phyloP scores from a whole-genome alignment of 2,113 vertebrate genomes.

The Macheiramphus alcinus region DNA sequence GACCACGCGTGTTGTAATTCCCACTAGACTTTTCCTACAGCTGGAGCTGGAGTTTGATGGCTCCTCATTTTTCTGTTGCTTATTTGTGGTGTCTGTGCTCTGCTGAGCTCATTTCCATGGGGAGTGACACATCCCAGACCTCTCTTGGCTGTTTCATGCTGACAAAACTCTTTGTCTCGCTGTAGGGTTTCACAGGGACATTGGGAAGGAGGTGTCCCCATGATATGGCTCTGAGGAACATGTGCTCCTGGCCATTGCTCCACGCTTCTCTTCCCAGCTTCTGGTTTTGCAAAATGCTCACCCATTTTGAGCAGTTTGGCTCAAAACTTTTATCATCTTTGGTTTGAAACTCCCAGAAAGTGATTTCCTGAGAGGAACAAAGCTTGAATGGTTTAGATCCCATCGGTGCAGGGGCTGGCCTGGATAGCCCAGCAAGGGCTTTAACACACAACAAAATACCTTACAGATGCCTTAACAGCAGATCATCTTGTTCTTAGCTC shows the following conservation, averaged over 20 bases:
- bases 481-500: not conserved
- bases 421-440: not conserved
- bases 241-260: not conserved
- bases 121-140: not conserved
- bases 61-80: not conserved
- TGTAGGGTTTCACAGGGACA: not conserved
- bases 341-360: not conserved
- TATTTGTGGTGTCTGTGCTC: too few relatives aligned
- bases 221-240: not conserved
- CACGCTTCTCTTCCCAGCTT: not conserved
- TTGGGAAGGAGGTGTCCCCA: not conserved
- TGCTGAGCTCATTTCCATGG: not conserved
- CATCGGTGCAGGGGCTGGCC: not conserved
- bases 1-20: not conserved
- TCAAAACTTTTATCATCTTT: not conserved
- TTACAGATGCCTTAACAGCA: slow-evolving; percentile 16
- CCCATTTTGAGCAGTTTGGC: not conserved
- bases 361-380: not conserved
- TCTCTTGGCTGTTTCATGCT: not conserved
- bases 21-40: not conserved
- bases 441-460: slow-evolving; percentile 43
- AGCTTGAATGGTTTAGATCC: not conserved
- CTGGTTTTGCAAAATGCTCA: not conserved
- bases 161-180: not conserved
- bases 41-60: not conserved